Conservation (phyloP, 2,113 vertebrate genomes). For the Mastomys coucha region DNA sequence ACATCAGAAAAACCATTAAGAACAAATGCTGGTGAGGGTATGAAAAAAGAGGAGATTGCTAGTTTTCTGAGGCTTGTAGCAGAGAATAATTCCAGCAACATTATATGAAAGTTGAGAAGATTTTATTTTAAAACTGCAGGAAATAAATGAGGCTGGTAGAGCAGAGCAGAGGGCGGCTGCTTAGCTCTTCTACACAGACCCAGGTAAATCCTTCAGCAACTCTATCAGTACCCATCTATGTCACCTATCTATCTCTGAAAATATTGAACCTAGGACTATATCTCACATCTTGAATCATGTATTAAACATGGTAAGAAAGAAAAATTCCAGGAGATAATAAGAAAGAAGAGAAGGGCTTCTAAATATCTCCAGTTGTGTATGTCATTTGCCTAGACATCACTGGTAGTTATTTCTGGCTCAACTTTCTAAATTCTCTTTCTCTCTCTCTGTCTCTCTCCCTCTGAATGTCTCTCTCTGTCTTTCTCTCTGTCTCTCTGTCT, state of each 20-base stretch:
- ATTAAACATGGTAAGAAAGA: neutral
- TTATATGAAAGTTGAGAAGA: neutral
- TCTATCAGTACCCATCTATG: neutral
- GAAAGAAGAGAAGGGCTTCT: neutral
- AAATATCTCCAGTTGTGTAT: neutral
- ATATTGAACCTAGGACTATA: neutral
- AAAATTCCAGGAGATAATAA: neutral
- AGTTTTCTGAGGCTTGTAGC: neutral
- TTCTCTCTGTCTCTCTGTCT: neutral
- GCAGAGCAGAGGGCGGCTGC: neutral
- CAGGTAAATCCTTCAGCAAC: neutral
- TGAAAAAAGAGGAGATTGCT: neutral
- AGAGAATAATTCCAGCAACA: neutral
- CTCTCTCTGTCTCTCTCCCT: no score
- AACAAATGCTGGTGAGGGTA: neutral
- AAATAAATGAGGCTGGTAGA: neutral
- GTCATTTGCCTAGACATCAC: neutral
- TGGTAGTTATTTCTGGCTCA: neutral
- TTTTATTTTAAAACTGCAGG: slow-evolving; percentile 38
- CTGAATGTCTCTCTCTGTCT: neutral
- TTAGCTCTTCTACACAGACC: rapidly evolving
- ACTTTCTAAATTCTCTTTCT: neutral
- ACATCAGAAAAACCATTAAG: no score
- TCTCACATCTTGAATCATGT: neutral
- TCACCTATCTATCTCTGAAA: neutral